Evolutionary conservation across 92 coral and sea anemone species (phyloP).

Genomic region (Muricea muricata): DNA sequence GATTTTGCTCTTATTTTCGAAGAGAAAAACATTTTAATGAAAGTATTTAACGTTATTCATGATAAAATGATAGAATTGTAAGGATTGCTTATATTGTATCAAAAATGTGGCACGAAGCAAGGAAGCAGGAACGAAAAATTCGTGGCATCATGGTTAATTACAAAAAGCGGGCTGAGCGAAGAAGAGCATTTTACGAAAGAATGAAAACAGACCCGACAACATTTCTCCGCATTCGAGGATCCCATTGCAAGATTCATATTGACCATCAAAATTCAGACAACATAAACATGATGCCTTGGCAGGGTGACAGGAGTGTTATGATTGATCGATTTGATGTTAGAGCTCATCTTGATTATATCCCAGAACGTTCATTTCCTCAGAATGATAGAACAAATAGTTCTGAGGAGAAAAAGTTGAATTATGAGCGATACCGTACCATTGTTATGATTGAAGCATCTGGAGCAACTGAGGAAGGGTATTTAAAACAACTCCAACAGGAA

Average conservation of each 20-base stretch:
- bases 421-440: conserved; percentile 92
- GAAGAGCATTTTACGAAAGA: conserved; percentile 91
- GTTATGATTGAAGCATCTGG: conserved; percentile 80
- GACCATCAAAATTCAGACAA: conserved; percentile 88
- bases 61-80: neutral
- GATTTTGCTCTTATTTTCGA: neutral
- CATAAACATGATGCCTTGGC: conserved; percentile 99
- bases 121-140: conserved; percentile 88
- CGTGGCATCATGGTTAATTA: conserved; percentile 98
- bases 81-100: neutral
- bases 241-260: conserved; percentile 91
- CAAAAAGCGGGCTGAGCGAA: conserved; percentile 90
- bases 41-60: neutral
- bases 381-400: conserved; percentile 63
- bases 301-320: conserved; percentile 84
- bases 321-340: conserved; percentile 97
- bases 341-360: conserved; percentile 83
- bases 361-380: conserved; percentile 37
- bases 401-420: conserved; percentile 89
- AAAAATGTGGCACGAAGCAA: conserved; percentile 99
- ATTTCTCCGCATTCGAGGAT: conserved; percentile 84
- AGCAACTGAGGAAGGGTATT: conserved; percentile 77
- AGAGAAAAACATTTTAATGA: neutral
- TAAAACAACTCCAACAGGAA: conserved; percentile 82
- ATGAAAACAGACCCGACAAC: conserved; percentile 94